phyloP scores from a whole-genome alignment of 1,140 invertebrate genomes.

The Acromyrmex charruanus region DNA sequence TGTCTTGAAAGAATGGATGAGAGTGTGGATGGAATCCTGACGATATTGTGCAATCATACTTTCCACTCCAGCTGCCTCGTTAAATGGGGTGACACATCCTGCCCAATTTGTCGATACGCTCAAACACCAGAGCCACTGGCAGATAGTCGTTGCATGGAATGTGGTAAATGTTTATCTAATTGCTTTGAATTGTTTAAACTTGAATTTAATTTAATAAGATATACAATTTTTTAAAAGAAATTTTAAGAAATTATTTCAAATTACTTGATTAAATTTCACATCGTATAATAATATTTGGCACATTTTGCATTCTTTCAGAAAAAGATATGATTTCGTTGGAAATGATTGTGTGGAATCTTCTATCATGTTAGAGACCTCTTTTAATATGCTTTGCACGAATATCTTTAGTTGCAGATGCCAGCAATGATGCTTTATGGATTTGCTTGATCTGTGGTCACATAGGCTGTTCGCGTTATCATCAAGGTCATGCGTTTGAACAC shows the following conservation, averaged over 20 bases:
- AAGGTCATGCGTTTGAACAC: conserved; percentile 93
- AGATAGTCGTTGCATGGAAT: conserved; percentile 94
- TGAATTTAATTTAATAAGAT: neutral
- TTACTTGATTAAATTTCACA: neutral
- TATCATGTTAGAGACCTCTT: conserved; percentile 27
- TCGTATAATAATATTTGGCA: neutral
- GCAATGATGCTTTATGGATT: conserved; percentile 97
- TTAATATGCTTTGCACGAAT: conserved; percentile 21
- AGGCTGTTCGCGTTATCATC: conserved; percentile 93
- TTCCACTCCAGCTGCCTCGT: conserved; percentile 98
- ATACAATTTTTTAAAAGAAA: conserved; percentile 23
- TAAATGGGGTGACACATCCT: conserved; percentile 98
- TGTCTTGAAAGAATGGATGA: conserved; percentile 99
- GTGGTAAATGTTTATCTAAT: conserved; percentile 85
- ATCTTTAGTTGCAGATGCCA: conserved; percentile 83
- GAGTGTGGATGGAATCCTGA: conserved; percentile 98
- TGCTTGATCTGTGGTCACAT: conserved; percentile 99
- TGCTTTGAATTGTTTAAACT: neutral
- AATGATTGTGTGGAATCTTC: neutral
- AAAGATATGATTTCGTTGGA: no score
- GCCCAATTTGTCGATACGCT: conserved; percentile 92
- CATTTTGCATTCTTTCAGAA: neutral
- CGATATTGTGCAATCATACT: conserved; percentile 99
- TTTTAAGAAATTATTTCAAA: neutral
- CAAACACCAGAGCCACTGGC: conserved; percentile 97